Evolutionary conservation across 2,797 vertebrate genomes (phyloP).

Genomic region (Myripristis murdjan): DNA sequence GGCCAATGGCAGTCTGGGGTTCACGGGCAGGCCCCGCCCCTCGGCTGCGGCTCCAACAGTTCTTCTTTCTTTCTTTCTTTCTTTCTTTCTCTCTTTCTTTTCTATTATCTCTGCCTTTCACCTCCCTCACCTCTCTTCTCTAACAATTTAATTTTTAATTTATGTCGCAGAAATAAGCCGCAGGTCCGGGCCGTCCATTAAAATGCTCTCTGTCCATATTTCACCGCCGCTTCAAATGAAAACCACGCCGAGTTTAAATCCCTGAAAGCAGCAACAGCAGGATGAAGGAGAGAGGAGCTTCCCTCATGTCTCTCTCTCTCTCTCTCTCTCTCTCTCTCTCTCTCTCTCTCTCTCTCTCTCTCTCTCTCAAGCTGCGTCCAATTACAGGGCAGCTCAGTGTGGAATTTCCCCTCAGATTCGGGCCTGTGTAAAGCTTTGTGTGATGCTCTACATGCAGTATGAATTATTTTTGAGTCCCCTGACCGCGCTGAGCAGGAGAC

Average conservation of each 20-base stretch:
- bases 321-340: too few species aligned
- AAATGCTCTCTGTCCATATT: constrained; percentile 20
- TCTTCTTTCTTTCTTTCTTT: constrained; percentile 10
- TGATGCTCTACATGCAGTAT: neutral
- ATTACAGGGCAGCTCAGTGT: constrained; percentile 45
- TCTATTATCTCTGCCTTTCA: neutral
- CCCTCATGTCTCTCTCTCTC: too few species aligned
- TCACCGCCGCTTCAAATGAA: constrained; percentile 39
- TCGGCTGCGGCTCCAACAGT: constrained; percentile 8
- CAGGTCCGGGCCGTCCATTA: constrained; percentile 5
- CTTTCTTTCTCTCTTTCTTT: neutral
- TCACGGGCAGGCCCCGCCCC: constrained; percentile 71
- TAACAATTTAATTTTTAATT: neutral
- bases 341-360: too few species aligned
- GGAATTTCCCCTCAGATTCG: constrained; percentile 48
- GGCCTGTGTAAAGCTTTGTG: neutral
- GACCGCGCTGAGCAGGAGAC: neutral
- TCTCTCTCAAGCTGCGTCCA: too few species aligned
- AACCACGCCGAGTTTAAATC: constrained; percentile 27
- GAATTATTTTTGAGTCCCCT: neutral
- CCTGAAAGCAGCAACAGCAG: constrained; percentile 20
- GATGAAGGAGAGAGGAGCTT: neutral
- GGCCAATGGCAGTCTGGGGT: constrained; percentile 69
- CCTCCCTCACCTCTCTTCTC: neutral
- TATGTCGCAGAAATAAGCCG: neutral